Base-by-base conservation (phyloP, 2,797 vertebrate species). In the Brotogeris chrysoptera region DNA sequence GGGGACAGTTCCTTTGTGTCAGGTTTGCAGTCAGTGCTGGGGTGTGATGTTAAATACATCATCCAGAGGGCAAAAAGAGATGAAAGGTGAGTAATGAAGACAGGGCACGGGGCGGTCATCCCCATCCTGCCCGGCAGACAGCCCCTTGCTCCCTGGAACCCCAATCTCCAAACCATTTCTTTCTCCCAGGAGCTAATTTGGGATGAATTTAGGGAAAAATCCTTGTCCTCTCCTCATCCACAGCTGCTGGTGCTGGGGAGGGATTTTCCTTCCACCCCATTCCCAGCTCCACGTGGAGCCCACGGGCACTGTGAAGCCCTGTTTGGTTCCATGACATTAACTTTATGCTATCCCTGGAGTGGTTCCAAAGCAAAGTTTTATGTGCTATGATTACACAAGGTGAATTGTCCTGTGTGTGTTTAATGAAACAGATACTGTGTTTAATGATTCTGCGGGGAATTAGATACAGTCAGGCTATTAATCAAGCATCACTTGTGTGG, bases 301-400 rank as follows among this genome's bases (percentile, higher is more conserved):
- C 43, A 32, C 32, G 50, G 89, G 73, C 30, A 20, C 89, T 15
- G 28, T 55, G 78, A 94, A 64, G 73, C 38, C 65, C 50, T 18
- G 24, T 63, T 95, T 78, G 94, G 97, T 98, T 98, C 97, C 79
- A 0, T 96, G 83, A 91, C 81, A 57, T 98, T 98, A 97, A 97
- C 98, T 98, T 98, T 97, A 97, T 6, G 13, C 41, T 74, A 34
- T 93, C 97, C 97, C 96, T 97, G 96, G 97, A 95, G 80, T 5
- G 2, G 94, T 91, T 97, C 97, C 97, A 98, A 97, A 98, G 96
- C 96, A 96, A 97, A 94, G 97, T 96, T 98, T 98, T 97, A 97
- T 97, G 97, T 91, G 97, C 52, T 95, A 64, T 96, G 97, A 98
- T 98, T 97, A 97, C 95, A 95, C 91, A 90, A 98, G 98, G 98